These are phyloP conservation scores for Geophilus truncorum DNA, from an alignment of 2,888 invertebrate genomes.

Conservation along the genomic window DNA sequence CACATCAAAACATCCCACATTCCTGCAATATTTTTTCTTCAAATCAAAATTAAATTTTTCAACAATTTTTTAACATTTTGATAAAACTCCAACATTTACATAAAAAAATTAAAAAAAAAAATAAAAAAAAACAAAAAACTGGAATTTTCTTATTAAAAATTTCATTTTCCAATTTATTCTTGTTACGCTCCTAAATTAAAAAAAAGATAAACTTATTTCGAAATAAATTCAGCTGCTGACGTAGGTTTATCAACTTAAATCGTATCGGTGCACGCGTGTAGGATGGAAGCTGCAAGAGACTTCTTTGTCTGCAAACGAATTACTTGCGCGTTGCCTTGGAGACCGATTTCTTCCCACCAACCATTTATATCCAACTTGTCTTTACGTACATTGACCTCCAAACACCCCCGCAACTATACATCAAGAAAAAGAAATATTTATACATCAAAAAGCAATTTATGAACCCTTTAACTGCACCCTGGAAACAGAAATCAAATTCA, in stretches of 20 bases:
- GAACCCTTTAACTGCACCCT: background rate
- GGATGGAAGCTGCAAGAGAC: background rate
- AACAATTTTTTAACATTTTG: too few species aligned
- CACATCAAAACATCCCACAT: background rate
- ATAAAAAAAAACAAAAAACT: too few species aligned
- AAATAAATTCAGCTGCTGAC: background rate
- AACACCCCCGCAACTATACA: background rate
- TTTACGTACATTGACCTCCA: background rate
- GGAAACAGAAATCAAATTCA: background rate
- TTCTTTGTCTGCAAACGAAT: slow-evolving; percentile 11
- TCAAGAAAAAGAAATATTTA: background rate
- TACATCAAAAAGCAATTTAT: background rate
- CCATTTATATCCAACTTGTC: slow-evolving; percentile 3
- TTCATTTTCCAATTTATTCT: too few species aligned
- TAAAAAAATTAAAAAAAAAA: too few species aligned
- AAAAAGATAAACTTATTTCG: background rate
- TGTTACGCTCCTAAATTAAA: too few species aligned
- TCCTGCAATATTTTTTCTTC: too few species aligned
- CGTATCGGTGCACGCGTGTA: background rate
- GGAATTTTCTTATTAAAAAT: background rate
- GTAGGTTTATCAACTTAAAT: slow-evolving; percentile 2
- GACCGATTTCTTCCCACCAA: background rate
- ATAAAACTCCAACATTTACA: too few species aligned
- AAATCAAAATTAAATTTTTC: too few species aligned
- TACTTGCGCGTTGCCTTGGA: background rate